phyloP scores from a whole-genome alignment of 2,888 invertebrate genomes.

The Lasioglossum malachurum region DNA sequence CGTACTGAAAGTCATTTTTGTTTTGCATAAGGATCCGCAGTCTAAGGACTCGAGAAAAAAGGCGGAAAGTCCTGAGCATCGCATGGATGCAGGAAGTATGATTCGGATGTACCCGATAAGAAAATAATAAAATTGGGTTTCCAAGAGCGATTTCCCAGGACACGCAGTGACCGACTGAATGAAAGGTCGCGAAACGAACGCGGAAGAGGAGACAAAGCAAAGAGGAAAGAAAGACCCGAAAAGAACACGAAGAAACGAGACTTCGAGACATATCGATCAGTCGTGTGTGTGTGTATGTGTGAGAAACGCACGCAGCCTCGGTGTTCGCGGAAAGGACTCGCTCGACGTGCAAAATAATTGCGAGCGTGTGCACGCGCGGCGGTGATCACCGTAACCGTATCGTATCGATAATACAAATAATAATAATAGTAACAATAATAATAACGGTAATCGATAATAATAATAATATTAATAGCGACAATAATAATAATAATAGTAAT shows the following conservation, averaged over 20 bases:
- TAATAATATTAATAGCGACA: constrained; percentile 47
- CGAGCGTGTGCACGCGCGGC: constrained; percentile 47
- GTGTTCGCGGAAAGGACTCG: neutral
- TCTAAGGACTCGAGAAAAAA: neutral
- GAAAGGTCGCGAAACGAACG: neutral
- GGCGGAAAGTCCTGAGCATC: neutral
- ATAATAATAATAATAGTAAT: constrained; percentile 45
- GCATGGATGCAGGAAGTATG: neutral
- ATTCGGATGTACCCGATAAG: neutral
- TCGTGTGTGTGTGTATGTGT: neutral
- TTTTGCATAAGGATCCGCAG: neutral
- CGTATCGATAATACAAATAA: constrained; percentile 12
- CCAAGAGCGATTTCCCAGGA: neutral
- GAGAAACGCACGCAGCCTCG: constrained; percentile 4
- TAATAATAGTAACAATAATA: constrained; percentile 17
- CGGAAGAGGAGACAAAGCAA: neutral
- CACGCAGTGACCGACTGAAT: neutral
- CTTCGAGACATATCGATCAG: neutral
- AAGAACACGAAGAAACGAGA: neutral
- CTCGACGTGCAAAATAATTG: constrained; percentile 17
- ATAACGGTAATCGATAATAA: constrained; percentile 44
- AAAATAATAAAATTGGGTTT: neutral
- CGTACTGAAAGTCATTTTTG: neutral
- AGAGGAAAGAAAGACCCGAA: neutral
- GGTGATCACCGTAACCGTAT: constrained; percentile 47